Base-by-base conservation (phyloP, 2,113 vertebrate species). In the Crotalus horridus region DNA sequence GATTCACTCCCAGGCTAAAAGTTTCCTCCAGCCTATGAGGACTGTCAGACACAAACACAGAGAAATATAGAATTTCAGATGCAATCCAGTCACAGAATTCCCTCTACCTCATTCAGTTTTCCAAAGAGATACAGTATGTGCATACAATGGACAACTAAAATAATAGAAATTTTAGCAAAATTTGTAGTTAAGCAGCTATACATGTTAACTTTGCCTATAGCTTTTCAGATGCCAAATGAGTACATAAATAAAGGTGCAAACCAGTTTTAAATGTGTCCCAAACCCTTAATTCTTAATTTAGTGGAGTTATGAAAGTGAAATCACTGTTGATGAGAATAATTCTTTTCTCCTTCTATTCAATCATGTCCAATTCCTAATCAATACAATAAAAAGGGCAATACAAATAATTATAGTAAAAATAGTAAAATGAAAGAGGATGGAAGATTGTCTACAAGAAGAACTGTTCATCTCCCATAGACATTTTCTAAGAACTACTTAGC, bases 401-500 rank as follows among this genome's bases (percentile, higher is more conserved):
- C 88, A 96, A 95, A 95, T 93, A 87, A 93, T 90, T 29, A 64
- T 64, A 64, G 8, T 8, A 12, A 58, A 33, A 90, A 95, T 43
- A 43, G 43, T 43, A 43, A 43, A 43, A 87, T 88, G 33, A 92
- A 95, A 91, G 20, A 15, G 85, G 53, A 24, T 91, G 7, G 7
- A 94, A 89, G 48, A n/a, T 0, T 87, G 23, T 92, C 55, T 51
- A 53, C 54, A 91, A 56, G 91, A 96, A 58, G 48, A 94, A 92
- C 29, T 90, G 93, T 0, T 64, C 85, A 6, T 93, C 6, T 94
- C 59, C 46, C 3, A 85, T 51, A 15, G 91, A 92, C 39, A 54
- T 92, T 96, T 94, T 3, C n/a, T 23, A 93, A 85, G 12, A 95
- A 92, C 56, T 94, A 93, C 94, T 94, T 95, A 29, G n/a, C 89